A percentile compares a stretch with the other conserved stretches of the same genome.
phyloP scores from a whole-genome alignment of 2,113 vertebrate genomes.

The Lanius collurio region DNA sequence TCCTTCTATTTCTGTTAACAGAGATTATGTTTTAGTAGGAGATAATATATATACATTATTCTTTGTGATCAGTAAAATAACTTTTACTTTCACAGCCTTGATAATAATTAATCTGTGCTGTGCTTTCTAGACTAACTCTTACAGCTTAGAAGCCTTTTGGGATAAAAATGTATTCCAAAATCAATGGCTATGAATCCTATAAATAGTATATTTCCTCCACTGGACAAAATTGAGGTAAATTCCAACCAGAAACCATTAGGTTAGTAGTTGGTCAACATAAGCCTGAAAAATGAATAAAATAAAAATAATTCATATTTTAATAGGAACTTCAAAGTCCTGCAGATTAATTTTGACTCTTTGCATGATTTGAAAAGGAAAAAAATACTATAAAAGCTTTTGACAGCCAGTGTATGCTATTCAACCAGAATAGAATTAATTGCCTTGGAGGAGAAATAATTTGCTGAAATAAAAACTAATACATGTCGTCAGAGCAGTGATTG shows the following conservation, averaged over 20 bases:
- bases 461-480: conserved; percentile 62
- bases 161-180: not conserved
- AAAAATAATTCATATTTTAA: not conserved
- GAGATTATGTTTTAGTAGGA: not conserved
- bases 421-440: conserved; percentile 9
- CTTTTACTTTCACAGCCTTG: not conserved
- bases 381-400: conserved; percentile 3
- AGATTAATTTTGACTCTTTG: not conserved
- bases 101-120: not conserved
- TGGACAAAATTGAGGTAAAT: not conserved
- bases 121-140: not conserved
- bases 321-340: not conserved
- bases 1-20: not conserved
- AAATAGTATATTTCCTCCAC: not conserved
- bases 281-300: not conserved
- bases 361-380: not conserved
- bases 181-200: not conserved
- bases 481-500: not conserved
- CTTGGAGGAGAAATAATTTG: conserved; percentile 62
- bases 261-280: not conserved
- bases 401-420: not conserved
- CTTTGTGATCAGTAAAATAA: not conserved
- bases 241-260: not conserved
- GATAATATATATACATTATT: not conserved
- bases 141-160: not conserved